Evolutionary conservation across 2,888 invertebrate species (phyloP).

Genomic region (Sarcophaga variegata): DNA sequence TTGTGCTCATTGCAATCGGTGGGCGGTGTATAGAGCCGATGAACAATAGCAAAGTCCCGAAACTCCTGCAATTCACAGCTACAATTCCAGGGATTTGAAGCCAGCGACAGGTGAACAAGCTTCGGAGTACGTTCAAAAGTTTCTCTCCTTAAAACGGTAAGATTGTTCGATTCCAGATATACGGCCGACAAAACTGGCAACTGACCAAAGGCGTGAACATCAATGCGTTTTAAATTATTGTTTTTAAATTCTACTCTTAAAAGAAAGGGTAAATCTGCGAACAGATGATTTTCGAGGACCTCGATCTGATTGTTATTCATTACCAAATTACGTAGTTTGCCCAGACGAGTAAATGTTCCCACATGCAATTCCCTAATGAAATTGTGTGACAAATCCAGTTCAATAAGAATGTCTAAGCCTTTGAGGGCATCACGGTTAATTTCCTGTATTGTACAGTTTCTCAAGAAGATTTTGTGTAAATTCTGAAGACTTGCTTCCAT

Average conservation of each 20-base stretch:
- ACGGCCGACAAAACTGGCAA: slow-evolving; percentile 87
- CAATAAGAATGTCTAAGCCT: slow-evolving; percentile 89
- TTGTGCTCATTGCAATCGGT: slow-evolving; percentile 89
- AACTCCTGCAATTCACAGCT: slow-evolving; percentile 92
- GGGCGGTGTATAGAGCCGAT: slow-evolving; percentile 88
- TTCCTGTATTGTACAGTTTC: slow-evolving; percentile 88
- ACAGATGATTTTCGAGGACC: slow-evolving; percentile 88
- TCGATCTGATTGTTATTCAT: slow-evolving; percentile 90
- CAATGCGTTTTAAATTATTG: slow-evolving; percentile 88
- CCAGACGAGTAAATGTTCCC: slow-evolving; percentile 87
- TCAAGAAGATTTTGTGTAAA: slow-evolving; percentile 90
- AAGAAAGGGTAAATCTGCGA: slow-evolving; percentile 87
- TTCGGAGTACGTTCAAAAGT: slow-evolving; percentile 86
- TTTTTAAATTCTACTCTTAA: slow-evolving; percentile 90
- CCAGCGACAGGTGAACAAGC: slow-evolving; percentile 88
- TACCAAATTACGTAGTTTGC: slow-evolving; percentile 87
- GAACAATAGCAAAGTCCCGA: slow-evolving; percentile 88
- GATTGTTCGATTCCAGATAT: slow-evolving; percentile 88
- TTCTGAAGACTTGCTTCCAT: slow-evolving; percentile 87
- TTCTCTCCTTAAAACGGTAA: slow-evolving; percentile 86
- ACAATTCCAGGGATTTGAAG: slow-evolving; percentile 94
- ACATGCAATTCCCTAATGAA: slow-evolving; percentile 85
- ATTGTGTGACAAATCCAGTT: slow-evolving; percentile 91
- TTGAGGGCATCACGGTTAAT: slow-evolving; percentile 90
- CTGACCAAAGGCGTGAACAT: slow-evolving; percentile 87